Base-by-base conservation (phyloP, 2,113 vertebrate genomes). In the Athene noctua region DNA sequence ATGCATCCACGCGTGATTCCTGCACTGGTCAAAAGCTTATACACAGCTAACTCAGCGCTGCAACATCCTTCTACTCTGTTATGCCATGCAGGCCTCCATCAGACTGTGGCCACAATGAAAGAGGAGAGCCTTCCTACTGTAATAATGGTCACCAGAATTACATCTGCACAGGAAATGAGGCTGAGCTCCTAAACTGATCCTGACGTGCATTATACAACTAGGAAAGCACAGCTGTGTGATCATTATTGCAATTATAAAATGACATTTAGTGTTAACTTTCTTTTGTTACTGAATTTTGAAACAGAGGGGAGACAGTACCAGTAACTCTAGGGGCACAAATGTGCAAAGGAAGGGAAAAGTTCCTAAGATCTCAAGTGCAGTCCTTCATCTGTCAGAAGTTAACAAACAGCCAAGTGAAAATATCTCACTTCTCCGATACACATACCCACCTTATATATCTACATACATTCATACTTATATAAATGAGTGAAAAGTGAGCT, bases 211-310 rank as follows among this genome's bases (percentile, higher is more conserved):
- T 97, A 95, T 40, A 95, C 93, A 96, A 94, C 66, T 54, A 96
- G 96, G 93, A 87, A 93, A 96, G 94, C 97, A 93, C 97, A 98
- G 97, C 97, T 97, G 97, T 91, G 97, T 87, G 94, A 93, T 97
- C 97, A 97, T 97, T 97, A 97, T 3, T 94, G 95, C 97, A 98
- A 98, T 98, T 97, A 98, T 17, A 88, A 97, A 97, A 91, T 70
- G 96, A 95, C 98, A 98, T 95, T 96, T 77, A 97, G 89, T 88
- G 92, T 92, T 97, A 97, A 98, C 96, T 97, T 97, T 90, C 93
- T 96, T 97, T 93, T 96, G 92, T 87, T 83, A 65, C 88, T 91
- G 85, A 82, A 67, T 97, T 96, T 86, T 74, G 91, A 93, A 94
- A 47, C 44, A 55, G 78, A 90, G 85, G 92, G 59, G 38, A 21